Conservation (phyloP, 2,888 invertebrate species). For the Notodonta dromedarius region DNA sequence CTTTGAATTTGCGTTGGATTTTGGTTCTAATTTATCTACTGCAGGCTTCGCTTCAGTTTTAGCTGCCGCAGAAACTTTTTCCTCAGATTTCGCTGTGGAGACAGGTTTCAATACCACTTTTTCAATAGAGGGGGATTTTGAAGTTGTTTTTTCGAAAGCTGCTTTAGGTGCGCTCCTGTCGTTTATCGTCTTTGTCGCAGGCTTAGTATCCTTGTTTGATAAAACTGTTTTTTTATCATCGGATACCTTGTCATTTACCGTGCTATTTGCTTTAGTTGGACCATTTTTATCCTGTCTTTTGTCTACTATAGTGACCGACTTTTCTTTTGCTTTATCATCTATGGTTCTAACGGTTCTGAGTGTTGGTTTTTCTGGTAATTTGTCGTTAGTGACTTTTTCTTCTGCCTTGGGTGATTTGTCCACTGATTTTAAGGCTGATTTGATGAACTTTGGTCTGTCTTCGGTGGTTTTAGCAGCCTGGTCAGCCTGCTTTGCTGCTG, state of each 20-base stretch:
- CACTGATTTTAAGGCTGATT: constrained; percentile 55
- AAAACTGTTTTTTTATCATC: constrained; percentile 37
- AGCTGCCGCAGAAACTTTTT: constrained; percentile 39
- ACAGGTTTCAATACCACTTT: constrained; percentile 43
- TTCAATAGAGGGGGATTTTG: constrained; percentile 23
- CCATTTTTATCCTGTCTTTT: constrained; percentile 65
- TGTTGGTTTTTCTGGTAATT: constrained; percentile 60
- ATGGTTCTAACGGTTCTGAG: constrained; percentile 71
- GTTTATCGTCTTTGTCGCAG: constrained; percentile 40
- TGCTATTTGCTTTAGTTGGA: constrained; percentile 48
- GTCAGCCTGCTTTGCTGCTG: constrained; percentile 69
- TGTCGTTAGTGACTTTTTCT: constrained; percentile 55
- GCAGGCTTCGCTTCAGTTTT: constrained; percentile 28
- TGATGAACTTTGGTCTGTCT: constrained; percentile 69
- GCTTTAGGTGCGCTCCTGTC: constrained; percentile 42
- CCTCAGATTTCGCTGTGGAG: constrained; percentile 37
- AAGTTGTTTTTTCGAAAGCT: constrained; percentile 37
- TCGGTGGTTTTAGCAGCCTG: constrained; percentile 60
- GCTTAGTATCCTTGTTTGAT: constrained; percentile 43
- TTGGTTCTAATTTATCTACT: constrained; percentile 18
- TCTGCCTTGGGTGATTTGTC: constrained; percentile 31
- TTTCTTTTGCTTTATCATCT: constrained; percentile 75
- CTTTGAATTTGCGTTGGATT: constrained; percentile 24
- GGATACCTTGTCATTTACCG: constrained; percentile 45
- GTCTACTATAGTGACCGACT: constrained; percentile 74